phyloP scores from a whole-genome alignment of 2,113 vertebrate genomes.

The Suricata suricatta region DNA sequence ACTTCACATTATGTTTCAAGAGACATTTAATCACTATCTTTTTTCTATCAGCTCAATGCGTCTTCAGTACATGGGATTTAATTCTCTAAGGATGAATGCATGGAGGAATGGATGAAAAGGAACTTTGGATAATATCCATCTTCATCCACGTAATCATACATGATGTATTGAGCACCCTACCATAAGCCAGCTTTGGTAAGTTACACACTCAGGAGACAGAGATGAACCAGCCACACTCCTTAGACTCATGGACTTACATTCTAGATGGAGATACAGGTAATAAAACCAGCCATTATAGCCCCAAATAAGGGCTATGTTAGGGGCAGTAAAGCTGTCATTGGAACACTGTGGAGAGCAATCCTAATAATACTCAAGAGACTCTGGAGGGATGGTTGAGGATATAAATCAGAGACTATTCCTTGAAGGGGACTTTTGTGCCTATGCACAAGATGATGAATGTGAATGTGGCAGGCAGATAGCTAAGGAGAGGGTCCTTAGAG shows the following conservation, averaged over 20 bases:
- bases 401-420: not conserved
- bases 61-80: not conserved
- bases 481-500: not conserved
- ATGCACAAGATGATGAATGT: not conserved
- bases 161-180: not conserved
- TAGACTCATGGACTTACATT: not conserved
- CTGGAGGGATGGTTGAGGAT: not conserved
- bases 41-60: not conserved
- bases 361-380: not conserved
- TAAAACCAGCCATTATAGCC: not conserved
- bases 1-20: not conserved
- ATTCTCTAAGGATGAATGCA: not conserved
- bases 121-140: not conserved
- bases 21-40: not conserved
- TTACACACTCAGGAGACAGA: not conserved
- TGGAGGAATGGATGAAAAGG: not conserved
- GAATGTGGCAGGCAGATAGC: not conserved
- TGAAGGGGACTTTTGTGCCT: not conserved
- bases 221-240: not conserved
- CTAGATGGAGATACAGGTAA: not conserved
- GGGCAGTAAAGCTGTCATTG: not conserved
- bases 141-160: not conserved
- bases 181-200: not conserved
- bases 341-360: not conserved
- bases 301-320: not conserved